Evolutionary conservation across 2,113 vertebrate species (phyloP).

Genomic region (Pollimyrus isidori): DNA sequence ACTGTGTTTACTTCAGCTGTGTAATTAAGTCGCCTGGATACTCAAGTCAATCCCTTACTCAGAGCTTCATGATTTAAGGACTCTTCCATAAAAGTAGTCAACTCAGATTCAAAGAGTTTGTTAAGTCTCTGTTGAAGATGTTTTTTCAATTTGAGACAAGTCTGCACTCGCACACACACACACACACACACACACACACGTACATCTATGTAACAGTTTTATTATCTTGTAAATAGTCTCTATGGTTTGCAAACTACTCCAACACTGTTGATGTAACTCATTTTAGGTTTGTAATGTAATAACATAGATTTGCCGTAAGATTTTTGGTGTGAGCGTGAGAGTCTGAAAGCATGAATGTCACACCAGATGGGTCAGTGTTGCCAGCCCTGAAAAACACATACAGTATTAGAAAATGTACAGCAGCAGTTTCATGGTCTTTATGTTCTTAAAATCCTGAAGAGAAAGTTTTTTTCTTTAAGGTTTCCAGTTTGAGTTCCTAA

Average conservation of each 20-base stretch:
- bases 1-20: not conserved
- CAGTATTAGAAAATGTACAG: not conserved
- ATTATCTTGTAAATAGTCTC: too few relatives aligned
- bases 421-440: not conserved
- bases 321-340: too few relatives aligned
- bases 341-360: too few relatives aligned
- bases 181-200: too few relatives aligned
- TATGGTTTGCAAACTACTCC: too few relatives aligned
- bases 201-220: too few relatives aligned
- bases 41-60: not conserved
- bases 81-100: not conserved
- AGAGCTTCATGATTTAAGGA: not conserved
- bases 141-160: not conserved
- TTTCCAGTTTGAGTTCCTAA: not conserved
- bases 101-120: not conserved
- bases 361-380: too few relatives aligned
- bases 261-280: too few relatives aligned
- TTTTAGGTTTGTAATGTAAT: too few relatives aligned
- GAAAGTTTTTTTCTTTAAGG: not conserved
- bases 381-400: not conserved
- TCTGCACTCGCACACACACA: too few relatives aligned
- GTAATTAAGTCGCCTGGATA: conserved; percentile 1
- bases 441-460: not conserved
- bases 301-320: too few relatives aligned
- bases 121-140: not conserved